A percentile compares a stretch with the other conserved stretches of the same genome.
phyloP scores from a whole-genome alignment of 1,140 invertebrate genomes.

The Temnothorax longispinosus region DNA sequence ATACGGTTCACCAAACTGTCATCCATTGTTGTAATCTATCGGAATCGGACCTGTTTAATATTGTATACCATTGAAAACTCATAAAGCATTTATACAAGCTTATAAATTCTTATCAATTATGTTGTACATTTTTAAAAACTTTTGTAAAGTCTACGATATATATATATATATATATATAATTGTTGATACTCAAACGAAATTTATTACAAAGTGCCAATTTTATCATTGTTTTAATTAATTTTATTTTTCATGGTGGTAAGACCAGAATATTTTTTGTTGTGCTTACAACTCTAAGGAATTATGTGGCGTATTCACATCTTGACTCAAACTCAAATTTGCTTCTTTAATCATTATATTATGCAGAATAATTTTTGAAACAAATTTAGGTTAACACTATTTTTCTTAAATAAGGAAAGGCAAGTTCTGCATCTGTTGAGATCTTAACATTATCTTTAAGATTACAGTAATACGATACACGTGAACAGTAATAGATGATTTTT shows the following conservation, averaged over 20 bases:
- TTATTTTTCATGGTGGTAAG: not conserved
- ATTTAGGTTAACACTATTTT: not conserved
- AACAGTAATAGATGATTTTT: no score
- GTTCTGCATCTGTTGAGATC: not conserved
- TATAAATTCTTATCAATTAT: not conserved
- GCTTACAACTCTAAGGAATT: no score
- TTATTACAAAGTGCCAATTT: not conserved
- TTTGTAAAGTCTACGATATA: not conserved
- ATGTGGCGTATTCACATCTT: no score
- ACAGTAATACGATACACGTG: not conserved
- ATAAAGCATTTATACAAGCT: not conserved
- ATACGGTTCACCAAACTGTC: conserved; percentile 31
- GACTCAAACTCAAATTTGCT: no score
- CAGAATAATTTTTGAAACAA: not conserved
- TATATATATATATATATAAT: not conserved
- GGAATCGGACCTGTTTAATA: not conserved
- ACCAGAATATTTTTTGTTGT: not conserved
- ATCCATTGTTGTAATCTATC: not conserved
- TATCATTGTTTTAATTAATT: not conserved
- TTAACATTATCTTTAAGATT: not conserved
- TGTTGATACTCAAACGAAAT: not conserved
- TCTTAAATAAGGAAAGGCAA: not conserved
- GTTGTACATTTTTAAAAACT: not conserved
- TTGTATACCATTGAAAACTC: not conserved
- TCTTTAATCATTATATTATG: no score